Percentiles rank a stretch among this genome's conserved stretches.
Conservation (phyloP, 2,113 vertebrate species). For the Carassius gibelio region DNA sequence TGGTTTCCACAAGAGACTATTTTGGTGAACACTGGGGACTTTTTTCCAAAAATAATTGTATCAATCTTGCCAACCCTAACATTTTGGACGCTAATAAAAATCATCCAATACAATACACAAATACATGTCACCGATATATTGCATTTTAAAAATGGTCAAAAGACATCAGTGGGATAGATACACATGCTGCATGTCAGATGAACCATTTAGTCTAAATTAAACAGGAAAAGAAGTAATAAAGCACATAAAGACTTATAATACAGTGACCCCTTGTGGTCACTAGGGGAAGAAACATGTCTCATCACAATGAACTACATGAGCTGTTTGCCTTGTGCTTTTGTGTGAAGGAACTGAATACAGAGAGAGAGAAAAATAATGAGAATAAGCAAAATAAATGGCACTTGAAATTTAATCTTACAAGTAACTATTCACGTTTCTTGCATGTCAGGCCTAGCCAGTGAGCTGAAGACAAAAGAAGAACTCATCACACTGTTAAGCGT, state of each 20-base stretch:
- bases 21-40: not conserved
- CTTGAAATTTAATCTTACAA: not conserved
- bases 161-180: not conserved
- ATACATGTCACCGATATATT: not conserved
- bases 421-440: not conserved
- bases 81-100: not conserved
- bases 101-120: not conserved
- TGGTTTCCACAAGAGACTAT: not conserved
- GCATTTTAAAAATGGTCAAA: not conserved
- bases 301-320: too few species aligned
- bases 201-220: not conserved
- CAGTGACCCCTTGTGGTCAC: not conserved
- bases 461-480: slow-evolving; percentile 65
- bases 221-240: not conserved
- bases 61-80: not conserved
- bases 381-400: not conserved
- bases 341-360: too few species aligned
- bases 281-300: not conserved
- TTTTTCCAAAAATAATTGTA: not conserved
- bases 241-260: not conserved
- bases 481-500: slow-evolving; percentile 70
- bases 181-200: not conserved
- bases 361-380: not conserved
- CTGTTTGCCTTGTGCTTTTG: too few species aligned
- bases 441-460: slow-evolving; percentile 64